Evolutionary conservation across 1,140 invertebrate species (phyloP).

Genomic region (Trichonephila clavata): DNA sequence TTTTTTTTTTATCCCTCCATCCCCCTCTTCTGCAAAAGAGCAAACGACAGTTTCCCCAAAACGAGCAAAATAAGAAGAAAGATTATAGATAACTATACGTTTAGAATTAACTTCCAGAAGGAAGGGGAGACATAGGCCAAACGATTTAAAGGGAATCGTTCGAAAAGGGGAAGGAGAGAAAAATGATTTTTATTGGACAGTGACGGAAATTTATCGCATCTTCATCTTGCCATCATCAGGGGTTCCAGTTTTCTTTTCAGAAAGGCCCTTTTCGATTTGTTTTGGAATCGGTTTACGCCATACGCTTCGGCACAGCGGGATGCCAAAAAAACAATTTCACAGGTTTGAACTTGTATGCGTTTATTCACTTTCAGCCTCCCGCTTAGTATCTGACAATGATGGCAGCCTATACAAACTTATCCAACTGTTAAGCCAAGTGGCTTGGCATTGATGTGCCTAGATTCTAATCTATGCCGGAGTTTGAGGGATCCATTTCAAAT

Average conservation of each 20-base stretch:
- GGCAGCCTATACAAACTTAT: not conserved
- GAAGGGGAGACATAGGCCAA: not conserved
- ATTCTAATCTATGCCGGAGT: no score
- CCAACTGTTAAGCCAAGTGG: no score
- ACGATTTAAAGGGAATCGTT: slow-evolving; percentile 72
- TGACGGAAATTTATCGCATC: slow-evolving; percentile 67
- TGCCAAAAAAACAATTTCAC: slow-evolving; percentile 44
- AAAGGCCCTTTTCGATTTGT: not conserved
- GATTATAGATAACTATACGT: slow-evolving; percentile 74
- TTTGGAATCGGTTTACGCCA: not conserved
- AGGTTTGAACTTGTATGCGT: not conserved
- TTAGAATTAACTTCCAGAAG: slow-evolving; percentile 71
- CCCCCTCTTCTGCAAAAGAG: slow-evolving; percentile 1
- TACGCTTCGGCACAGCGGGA: not conserved
- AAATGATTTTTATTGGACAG: slow-evolving; percentile 71
- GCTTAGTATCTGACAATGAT: not conserved
- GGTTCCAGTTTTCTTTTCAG: not conserved
- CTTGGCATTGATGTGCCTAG: no score
- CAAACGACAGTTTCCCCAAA: slow-evolving; percentile 18
- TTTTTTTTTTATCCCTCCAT: not conserved
- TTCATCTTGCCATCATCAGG: slow-evolving; percentile 12
- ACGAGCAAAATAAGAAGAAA: slow-evolving; percentile 50
- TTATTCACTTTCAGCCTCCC: not conserved
- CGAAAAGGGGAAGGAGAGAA: slow-evolving; percentile 18
- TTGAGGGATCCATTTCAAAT: no score